Evolutionary conservation across 2,797 vertebrate genomes (phyloP).

Genomic region (Pseudochirops corinnae): DNA sequence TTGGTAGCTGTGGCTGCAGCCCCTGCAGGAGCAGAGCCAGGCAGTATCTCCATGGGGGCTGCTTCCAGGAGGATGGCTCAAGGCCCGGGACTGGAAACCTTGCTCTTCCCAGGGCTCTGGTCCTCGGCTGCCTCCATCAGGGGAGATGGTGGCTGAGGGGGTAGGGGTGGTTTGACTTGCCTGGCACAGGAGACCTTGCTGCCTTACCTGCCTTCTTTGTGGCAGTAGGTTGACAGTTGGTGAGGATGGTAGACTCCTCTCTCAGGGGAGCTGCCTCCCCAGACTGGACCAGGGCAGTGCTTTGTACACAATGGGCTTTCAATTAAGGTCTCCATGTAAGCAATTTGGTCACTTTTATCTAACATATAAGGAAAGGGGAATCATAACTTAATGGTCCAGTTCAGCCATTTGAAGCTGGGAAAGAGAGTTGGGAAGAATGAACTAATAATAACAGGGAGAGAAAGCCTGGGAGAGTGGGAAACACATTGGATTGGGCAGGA

Average conservation of each 20-base stretch:
- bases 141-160: not conserved
- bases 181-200: not conserved
- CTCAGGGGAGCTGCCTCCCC: not conserved
- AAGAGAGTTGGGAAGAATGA: not conserved
- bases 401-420: not conserved
- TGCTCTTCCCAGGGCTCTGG: not conserved
- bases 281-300: not conserved
- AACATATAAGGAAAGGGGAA: not conserved
- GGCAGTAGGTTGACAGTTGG: not conserved
- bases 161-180: not conserved
- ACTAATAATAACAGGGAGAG: not conserved
- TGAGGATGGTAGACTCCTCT: not conserved
- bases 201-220: not conserved
- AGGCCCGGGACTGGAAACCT: no score
- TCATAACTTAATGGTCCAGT: not conserved
- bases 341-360: not conserved
- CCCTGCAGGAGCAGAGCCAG: no score
- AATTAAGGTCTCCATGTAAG: not conserved
- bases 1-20: not conserved
- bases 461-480: not conserved
- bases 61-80: not conserved
- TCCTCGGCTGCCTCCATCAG: no score
- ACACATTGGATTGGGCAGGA: not conserved
- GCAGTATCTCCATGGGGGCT: not conserved
- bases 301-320: not conserved